A percentile compares a stretch with the other conserved stretches of the same genome.
Evolutionary conservation across 2,113 vertebrate species (phyloP).

Genomic region (Casuarius casuarius): DNA sequence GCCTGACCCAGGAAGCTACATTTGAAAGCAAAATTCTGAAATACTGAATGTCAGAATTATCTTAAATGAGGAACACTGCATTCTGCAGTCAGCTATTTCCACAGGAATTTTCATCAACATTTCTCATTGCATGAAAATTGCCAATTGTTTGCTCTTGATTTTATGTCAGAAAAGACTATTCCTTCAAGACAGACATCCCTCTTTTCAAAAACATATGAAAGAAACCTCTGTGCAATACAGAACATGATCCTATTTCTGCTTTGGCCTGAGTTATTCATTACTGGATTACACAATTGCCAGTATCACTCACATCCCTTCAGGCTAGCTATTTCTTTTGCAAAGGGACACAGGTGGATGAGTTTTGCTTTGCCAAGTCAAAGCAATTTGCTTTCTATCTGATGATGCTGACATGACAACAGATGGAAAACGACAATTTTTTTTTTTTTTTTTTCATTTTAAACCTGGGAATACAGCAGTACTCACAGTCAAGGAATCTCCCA

Average conservation of each 20-base stretch:
- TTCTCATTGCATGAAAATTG: neutral
- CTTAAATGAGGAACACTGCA: neutral
- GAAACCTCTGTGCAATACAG: neutral
- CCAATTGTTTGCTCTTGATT: neutral
- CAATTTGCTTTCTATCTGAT: conserved; percentile 9
- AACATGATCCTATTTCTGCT: neutral
- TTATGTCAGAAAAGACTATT: neutral
- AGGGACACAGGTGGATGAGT: neutral
- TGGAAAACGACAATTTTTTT: neutral
- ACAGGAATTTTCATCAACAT: neutral
- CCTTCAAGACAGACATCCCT: neutral
- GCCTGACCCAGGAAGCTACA: neutral
- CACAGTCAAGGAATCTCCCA: conserved; percentile 93
- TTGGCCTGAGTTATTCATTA: neutral
- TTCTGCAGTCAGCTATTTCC: neutral
- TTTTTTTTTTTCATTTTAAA: neutral
- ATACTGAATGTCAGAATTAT: neutral
- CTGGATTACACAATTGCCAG: neutral
- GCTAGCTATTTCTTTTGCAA: neutral
- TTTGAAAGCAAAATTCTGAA: neutral
- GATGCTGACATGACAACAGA: neutral
- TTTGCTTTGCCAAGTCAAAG: conserved; percentile 12
- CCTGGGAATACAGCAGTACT: conserved; percentile 1
- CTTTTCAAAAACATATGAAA: neutral
- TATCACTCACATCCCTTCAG: neutral